These are phyloP conservation scores for Lasioglossum malachurum DNA, from an alignment of 2,888 invertebrate species.

Conservation along the genomic window DNA sequence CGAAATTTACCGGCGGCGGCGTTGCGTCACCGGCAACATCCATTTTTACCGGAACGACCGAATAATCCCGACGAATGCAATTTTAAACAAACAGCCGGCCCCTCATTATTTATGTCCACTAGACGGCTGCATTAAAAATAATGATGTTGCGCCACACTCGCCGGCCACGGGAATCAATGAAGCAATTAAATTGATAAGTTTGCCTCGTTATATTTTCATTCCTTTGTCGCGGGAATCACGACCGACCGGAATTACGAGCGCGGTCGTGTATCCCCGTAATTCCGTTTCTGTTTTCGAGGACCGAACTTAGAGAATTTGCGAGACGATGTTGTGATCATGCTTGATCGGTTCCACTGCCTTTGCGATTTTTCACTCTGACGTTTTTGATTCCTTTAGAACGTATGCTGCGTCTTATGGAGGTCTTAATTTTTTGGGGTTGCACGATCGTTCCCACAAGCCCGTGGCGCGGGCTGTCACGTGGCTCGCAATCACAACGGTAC, in stretches of 20 bases:
- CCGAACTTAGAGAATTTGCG: neutral
- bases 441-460: constrained; percentile 14
- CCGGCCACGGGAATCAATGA: constrained; percentile 48
- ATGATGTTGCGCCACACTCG: constrained; percentile 45
- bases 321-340: neutral
- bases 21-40: constrained; percentile 21
- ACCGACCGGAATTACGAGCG: constrained; percentile 24
- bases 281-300: neutral
- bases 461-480: constrained; percentile 23
- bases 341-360: neutral
- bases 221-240: constrained; percentile 44
- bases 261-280: neutral
- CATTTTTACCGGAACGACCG: constrained; percentile 46
- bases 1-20: constrained; percentile 21
- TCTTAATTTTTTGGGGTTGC: constrained; percentile 12
- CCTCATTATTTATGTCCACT: constrained; percentile 59
- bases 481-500: constrained; percentile 49
- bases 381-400: too few relatives aligned
- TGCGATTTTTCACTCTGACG: too few relatives aligned
- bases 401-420: neutral
- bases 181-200: constrained; percentile 62
- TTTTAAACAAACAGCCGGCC: constrained; percentile 52
- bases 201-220: constrained; percentile 53
- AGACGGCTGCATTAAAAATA: constrained; percentile 57
- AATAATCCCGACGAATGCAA: constrained; percentile 50